Conservation (phyloP, 92 coral and sea anemone species). For the Paragorgia papillata region DNA sequence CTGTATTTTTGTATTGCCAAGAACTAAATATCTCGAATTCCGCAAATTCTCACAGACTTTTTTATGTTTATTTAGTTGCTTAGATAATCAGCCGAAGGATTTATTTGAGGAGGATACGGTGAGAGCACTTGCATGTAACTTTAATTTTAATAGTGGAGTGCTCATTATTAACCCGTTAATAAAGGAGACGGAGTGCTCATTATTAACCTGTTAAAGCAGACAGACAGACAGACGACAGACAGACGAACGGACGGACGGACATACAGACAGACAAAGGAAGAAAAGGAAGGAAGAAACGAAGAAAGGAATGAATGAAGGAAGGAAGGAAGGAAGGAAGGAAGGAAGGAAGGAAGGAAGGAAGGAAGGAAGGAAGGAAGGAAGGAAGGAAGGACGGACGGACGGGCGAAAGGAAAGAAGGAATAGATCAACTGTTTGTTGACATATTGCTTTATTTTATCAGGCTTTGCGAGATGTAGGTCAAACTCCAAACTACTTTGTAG, state of each 20-base stretch:
- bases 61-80: slow-evolving; percentile 58
- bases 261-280: not conserved
- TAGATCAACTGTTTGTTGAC: not conserved
- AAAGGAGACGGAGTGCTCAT: not conserved
- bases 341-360: not conserved
- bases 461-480: slow-evolving; percentile 63
- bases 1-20: too few relatives aligned
- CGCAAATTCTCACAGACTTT: too few relatives aligned
- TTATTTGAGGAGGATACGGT: slow-evolving; percentile 83
- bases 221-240: too few relatives aligned
- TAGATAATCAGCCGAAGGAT: slow-evolving; percentile 84
- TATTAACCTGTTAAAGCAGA: too few relatives aligned
- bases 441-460: slow-evolving; percentile 21
- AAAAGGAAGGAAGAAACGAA: not conserved
- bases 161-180: too few relatives aligned
- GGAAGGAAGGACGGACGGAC: not conserved
- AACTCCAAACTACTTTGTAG: slow-evolving; percentile 79
- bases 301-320: not conserved
- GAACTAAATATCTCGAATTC: too few relatives aligned
- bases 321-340: not conserved
- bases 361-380: not conserved
- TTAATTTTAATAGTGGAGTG: not conserved
- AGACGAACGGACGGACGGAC: too few relatives aligned
- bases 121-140: slow-evolving; percentile 29
- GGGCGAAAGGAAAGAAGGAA: not conserved